These are phyloP conservation scores for Lamellibrachia luymesi DNA, from an alignment of 1,140 invertebrate species.

Conservation along the genomic window DNA sequence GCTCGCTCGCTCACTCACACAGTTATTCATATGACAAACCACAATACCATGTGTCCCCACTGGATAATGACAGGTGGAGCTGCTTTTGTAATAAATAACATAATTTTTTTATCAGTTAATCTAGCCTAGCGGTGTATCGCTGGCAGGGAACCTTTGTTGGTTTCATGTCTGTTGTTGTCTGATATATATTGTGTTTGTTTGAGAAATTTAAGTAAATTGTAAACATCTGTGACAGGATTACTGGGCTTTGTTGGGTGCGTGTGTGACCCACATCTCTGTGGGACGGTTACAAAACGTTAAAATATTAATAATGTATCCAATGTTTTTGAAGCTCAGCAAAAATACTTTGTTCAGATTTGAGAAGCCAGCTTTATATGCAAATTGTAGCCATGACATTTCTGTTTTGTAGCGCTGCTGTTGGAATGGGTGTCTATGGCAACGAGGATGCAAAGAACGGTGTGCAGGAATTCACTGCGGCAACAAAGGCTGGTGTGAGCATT, in stretches of 20 bases:
- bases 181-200: neutral
- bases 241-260: neutral
- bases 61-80: neutral
- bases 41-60: neutral
- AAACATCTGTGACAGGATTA: neutral
- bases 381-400: neutral
- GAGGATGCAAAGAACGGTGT: slow-evolving; percentile 88
- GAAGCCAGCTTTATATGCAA: neutral
- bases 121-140: neutral
- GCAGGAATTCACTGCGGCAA: slow-evolving; percentile 73
- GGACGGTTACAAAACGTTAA: neutral
- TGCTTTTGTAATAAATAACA: neutral
- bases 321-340: neutral
- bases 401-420: slow-evolving; percentile 57
- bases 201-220: neutral
- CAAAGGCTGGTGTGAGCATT: slow-evolving; percentile 58
- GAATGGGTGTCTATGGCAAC: slow-evolving; percentile 84
- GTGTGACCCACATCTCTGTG: neutral
- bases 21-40: neutral
- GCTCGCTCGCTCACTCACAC: neutral
- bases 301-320: neutral
- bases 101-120: neutral
- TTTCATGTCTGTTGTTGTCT: neutral
- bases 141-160: neutral
- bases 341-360: neutral